Base-by-base conservation (phyloP, 2,113 vertebrate species). In the Collichthys lucidus region DNA sequence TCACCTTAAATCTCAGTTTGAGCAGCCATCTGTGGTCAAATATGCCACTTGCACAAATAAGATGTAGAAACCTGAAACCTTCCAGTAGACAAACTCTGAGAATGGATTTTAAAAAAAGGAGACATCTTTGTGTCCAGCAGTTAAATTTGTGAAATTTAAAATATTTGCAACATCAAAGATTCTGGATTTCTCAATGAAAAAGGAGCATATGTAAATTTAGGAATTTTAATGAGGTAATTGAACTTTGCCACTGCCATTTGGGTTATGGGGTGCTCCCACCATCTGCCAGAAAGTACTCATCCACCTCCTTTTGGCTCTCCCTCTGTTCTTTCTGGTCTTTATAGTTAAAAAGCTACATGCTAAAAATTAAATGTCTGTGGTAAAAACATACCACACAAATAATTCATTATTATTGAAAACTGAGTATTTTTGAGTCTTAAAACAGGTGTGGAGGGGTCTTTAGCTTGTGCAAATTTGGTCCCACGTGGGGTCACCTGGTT, bases 1-100 rank as follows among this genome's bases (percentile, higher is more conserved):
- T 80, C n/a, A 50, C 46, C 31, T 50, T 56, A 49, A 61, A 79
- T 71, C 53, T 80, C 47, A 64, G 52, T 65, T 57, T 52, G 66
- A 68, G 67, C 67, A 67, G 68, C 19, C 22, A 56, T 16, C 61
- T 3, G 7, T 20, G 26, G 29, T 76, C 55, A 47, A 78, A 55
- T 74, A 53, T 67, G 49, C 14, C 29, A 62, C 14, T 50, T 68
- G 62, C 10, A 63, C 19, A 22, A 15, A 16, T 44, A 40, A 60
- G 56, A n/a, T 15, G 56, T 74, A 57, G 50, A 49, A 66, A 52
- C 7, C 15, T 31, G 11, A 73, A 82, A 15, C 55, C 49, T 20
- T 42, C 26, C 2, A 47, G 26, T 53, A 60, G n/a, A 62, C 29
- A 64, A 40, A 71, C 56, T 44, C 31, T 19, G 67, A 19, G 26